Evolutionary conservation across 1,140 invertebrate species (phyloP).

Genomic region (Lepidostoma basale): DNA sequence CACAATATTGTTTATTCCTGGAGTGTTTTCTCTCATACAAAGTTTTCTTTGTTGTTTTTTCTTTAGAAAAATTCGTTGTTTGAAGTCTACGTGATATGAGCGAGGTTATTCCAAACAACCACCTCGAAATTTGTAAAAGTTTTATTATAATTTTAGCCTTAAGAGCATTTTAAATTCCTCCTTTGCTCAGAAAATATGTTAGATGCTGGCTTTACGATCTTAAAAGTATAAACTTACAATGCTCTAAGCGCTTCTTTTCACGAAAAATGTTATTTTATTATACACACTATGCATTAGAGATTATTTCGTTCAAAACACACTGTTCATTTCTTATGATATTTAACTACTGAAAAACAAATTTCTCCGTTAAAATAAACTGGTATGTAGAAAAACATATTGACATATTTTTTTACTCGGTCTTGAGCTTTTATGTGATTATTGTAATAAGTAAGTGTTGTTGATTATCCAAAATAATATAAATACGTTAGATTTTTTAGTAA

Average conservation of each 20-base stretch:
- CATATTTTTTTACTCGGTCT: too few relatives aligned
- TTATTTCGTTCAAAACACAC: too few relatives aligned
- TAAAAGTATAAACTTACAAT: too few relatives aligned
- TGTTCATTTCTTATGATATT: too few relatives aligned
- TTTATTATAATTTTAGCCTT: conserved; percentile 5
- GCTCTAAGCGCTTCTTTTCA: not conserved
- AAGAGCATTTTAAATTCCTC: not conserved
- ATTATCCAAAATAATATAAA: too few relatives aligned
- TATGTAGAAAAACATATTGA: too few relatives aligned
- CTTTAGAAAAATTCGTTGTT: conserved; percentile 2
- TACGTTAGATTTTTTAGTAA: too few relatives aligned
- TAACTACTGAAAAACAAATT: too few relatives aligned
- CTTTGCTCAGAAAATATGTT: not conserved
- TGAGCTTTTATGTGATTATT: too few relatives aligned
- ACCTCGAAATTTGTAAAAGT: not conserved
- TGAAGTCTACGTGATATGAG: conserved; percentile 12
- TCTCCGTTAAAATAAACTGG: too few relatives aligned
- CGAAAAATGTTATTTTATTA: not conserved
- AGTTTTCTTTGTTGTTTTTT: conserved; percentile 8
- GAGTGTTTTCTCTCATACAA: not conserved
- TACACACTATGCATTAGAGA: too few relatives aligned
- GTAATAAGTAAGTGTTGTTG: too few relatives aligned
- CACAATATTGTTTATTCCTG: not conserved
- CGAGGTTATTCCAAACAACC: not conserved
- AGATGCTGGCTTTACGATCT: not conserved